Base-by-base conservation (phyloP, 2,797 vertebrate species). In the Menidia menidia region DNA sequence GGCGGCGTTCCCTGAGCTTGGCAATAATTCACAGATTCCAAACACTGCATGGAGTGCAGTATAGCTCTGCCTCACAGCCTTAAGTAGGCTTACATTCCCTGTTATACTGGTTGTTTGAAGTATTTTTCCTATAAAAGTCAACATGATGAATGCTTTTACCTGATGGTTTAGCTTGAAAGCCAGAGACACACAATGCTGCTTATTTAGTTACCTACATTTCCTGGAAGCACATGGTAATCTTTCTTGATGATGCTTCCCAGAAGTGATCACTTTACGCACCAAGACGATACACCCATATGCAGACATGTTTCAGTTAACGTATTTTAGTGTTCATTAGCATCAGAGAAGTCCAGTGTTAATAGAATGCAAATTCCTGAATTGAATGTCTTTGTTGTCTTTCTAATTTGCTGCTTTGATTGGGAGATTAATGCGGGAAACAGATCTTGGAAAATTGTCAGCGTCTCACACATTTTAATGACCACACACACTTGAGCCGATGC, bases 1-100 rank as follows among this genome's bases (percentile, higher is more conserved):
- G 91, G 87, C 88, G 58, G 66, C 3, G 4, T 59, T 86, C 72
- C 68, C 61, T 71, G 71, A 84, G 50, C 33, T 68, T 70, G 48
- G 70, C 58, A 77, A 64, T 64, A 51, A 64, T 52, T 82, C 64
- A 75, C 61, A 65, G 59, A 82, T 63, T 77, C 41, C 59, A 44
- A 70, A 57, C 42, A 57, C 52, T 74, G 42, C 55, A 55, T 71
- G 66, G 43, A 72, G 55, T 44, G 75, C 68, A 59, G 69, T 60
- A 59, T 42, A 54, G 2, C 57, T 52, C 64, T 50, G 54, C 18
- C 10, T 10, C 31, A 13, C 39, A 60, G 53, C 65, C 14, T 43
- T 67, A 33, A 57, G 75, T 39, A 73, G 42, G 45, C 12, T 44
- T 30, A 8, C 30, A 14, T 60, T 50, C 25, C 32, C 32, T 25